phyloP scores from a whole-genome alignment of 2,113 vertebrate genomes.

The Atherinomorus stipes region DNA sequence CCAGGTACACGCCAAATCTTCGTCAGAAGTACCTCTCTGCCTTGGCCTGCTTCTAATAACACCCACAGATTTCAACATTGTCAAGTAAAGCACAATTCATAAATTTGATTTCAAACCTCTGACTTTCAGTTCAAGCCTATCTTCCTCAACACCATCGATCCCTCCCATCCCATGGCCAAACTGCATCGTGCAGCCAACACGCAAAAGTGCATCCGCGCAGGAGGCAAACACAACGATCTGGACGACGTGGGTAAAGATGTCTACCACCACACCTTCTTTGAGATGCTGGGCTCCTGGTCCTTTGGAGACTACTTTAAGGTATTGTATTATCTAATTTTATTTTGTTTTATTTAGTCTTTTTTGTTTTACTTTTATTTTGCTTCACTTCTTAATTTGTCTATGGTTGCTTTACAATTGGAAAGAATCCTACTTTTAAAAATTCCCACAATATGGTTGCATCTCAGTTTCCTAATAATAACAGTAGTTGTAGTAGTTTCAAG shows the following conservation, averaged over 20 bases:
- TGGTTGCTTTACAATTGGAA: too few species aligned
- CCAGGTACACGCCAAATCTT: slow-evolving; percentile 82
- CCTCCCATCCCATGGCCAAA: slow-evolving; percentile 93
- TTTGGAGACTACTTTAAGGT: slow-evolving; percentile 99
- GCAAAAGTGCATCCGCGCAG: slow-evolving; percentile 97
- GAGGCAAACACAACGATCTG: slow-evolving; percentile 97
- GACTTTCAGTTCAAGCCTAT: slow-evolving; percentile 93
- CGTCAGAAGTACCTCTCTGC: background rate
- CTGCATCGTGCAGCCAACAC: slow-evolving; percentile 94
- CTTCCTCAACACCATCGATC: slow-evolving; percentile 97
- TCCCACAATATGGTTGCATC: too few species aligned
- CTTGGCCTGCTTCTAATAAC: background rate
- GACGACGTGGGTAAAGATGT: slow-evolving; percentile 98
- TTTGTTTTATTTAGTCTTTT: background rate
- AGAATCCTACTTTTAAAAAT: too few species aligned
- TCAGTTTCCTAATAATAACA: too few species aligned
- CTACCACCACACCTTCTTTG: slow-evolving; percentile 99
- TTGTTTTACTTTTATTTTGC: too few species aligned
- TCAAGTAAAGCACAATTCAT: background rate
- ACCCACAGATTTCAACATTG: background rate
- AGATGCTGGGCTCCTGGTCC: slow-evolving; percentile 99
- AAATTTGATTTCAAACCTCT: background rate
- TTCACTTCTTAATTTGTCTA: too few species aligned
- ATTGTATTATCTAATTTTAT: background rate
- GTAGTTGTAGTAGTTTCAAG: too few species aligned